A percentile compares a stretch with the other conserved stretches of the same genome.
These are phyloP conservation scores for Aldrovandia affinis DNA, from an alignment of 2,797 vertebrate genomes.

Conservation along the genomic window DNA sequence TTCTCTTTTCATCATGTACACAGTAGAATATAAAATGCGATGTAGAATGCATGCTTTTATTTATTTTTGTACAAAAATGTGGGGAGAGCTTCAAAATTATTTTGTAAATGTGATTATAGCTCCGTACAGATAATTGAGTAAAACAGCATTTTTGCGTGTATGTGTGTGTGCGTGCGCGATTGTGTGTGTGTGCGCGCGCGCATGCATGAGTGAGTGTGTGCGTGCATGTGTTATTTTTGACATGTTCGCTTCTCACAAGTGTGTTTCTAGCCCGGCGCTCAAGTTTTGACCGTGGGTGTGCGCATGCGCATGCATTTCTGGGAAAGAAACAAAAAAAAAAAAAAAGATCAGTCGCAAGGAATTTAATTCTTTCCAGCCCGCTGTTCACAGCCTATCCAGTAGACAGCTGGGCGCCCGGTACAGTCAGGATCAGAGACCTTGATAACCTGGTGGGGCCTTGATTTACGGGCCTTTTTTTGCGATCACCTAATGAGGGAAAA, in stretches of 20 bases:
- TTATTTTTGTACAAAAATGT: not conserved
- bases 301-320: slow-evolving; percentile 63
- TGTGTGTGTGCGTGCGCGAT: too few species aligned
- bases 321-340: slow-evolving; percentile 58
- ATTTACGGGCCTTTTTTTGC: slow-evolving; percentile 90
- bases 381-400: slow-evolving; percentile 79
- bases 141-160: slow-evolving; percentile 51
- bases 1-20: not conserved
- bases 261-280: not conserved
- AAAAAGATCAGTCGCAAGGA: slow-evolving; percentile 63
- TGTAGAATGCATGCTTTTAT: not conserved
- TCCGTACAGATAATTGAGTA: slow-evolving; percentile 1
- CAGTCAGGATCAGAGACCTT: slow-evolving; percentile 95
- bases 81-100: not conserved
- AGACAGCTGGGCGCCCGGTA: slow-evolving; percentile 97
- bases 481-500: slow-evolving; percentile 95
- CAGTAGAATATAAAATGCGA: not conserved
- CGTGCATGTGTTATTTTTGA: not conserved
- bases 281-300: slow-evolving; percentile 38
- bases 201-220: too few species aligned
- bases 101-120: not conserved
- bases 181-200: too few species aligned
- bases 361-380: slow-evolving; percentile 91
- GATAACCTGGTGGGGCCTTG: slow-evolving; percentile 94
- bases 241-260: not conserved